These are phyloP conservation scores for Sylvietta virens DNA, from an alignment of 2,113 vertebrate genomes.

Conservation along the genomic window DNA sequence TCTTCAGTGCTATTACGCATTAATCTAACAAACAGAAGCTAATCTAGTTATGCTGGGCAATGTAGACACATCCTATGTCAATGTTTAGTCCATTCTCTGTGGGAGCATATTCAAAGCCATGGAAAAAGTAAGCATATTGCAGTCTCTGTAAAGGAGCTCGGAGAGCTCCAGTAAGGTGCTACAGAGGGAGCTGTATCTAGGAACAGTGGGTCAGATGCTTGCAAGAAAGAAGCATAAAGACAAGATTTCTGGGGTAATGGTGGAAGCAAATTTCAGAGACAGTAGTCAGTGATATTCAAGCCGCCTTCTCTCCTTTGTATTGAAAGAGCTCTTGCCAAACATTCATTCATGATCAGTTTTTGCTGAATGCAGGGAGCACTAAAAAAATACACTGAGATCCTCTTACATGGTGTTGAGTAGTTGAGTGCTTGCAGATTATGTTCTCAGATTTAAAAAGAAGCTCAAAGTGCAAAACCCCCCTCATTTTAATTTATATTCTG, in stretches of 20 bases:
- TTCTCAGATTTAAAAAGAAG: neutral
- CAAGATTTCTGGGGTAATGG: neutral
- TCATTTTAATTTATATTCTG: neutral
- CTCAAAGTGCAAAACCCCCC: accelerated
- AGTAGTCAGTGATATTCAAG: neutral
- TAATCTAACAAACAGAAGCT: neutral
- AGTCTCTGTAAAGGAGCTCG: neutral
- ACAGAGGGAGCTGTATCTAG: neutral
- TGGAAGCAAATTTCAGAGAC: neutral
- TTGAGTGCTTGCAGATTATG: neutral
- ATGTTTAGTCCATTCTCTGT: neutral
- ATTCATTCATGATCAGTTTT: neutral
- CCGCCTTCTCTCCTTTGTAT: neutral
- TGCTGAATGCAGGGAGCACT: neutral
- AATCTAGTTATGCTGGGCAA: neutral
- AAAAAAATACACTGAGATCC: neutral
- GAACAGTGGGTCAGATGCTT: neutral
- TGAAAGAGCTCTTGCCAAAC: neutral
- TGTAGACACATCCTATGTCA: neutral
- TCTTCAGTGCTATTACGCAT: neutral
- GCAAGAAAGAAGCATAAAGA: neutral
- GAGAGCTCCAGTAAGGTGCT: neutral
- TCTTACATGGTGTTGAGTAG: neutral
- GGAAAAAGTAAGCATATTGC: neutral
- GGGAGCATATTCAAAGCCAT: neutral